Conservation (phyloP, 1,140 invertebrate species). For the Brachionus paranguensis region DNA sequence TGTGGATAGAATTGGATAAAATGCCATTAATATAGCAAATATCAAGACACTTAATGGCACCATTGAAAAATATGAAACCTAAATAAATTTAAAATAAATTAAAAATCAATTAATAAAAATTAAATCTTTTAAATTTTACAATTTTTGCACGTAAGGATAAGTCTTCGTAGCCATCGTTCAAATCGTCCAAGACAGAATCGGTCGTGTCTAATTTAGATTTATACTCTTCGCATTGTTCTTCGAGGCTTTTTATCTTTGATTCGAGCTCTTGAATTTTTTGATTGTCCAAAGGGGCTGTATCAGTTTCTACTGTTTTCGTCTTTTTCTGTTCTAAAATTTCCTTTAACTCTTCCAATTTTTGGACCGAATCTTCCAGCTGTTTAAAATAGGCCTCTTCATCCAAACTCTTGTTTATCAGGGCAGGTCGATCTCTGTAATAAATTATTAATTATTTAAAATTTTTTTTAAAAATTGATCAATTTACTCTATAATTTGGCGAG, state of each 20-base stretch:
- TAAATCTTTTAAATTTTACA: background rate
- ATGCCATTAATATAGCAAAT: conserved; percentile 19
- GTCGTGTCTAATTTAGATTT: conserved; percentile 19
- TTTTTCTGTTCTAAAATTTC: background rate
- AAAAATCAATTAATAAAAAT: background rate
- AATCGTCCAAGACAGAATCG: background rate
- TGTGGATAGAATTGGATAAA: conserved; percentile 29
- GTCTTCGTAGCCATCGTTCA: conserved; percentile 1
- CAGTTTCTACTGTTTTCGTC: background rate
- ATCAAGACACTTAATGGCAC: conserved; percentile 10
- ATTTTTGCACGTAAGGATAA: conserved; percentile 29
- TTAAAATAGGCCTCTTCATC: background rate
- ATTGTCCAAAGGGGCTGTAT: background rate
- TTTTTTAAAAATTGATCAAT: background rate
- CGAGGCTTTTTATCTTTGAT: background rate
- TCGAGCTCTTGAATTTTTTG: background rate
- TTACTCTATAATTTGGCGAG: conserved; percentile 6
- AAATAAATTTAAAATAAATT: background rate
- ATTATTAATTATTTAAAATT: background rate
- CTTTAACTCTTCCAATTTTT: background rate
- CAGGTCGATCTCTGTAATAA: background rate
- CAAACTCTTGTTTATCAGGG: background rate
- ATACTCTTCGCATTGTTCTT: background rate
- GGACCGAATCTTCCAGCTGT: background rate
- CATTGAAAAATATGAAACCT: conserved; percentile 38